phyloP scores from a whole-genome alignment of 2,113 vertebrate species.

The Engystomops pustulosus region DNA sequence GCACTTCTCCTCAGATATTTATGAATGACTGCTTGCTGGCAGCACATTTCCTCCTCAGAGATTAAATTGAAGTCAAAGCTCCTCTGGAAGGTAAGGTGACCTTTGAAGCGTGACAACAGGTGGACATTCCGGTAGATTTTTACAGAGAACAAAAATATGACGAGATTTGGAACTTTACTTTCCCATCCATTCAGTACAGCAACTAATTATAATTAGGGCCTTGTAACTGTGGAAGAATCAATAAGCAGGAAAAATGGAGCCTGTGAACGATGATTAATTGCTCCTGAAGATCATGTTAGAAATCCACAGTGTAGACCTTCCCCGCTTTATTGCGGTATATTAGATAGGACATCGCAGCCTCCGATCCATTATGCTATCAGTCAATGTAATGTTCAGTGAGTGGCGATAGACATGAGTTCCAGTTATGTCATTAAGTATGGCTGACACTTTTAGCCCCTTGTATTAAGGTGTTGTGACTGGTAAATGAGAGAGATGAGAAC shows the following conservation, averaged over 20 bases:
- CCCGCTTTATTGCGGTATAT: conserved; percentile 49
- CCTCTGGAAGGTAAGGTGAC: conserved; percentile 43
- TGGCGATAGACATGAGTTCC: conserved; percentile 18
- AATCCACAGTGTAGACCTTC: conserved; percentile 48
- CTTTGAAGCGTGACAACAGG: conserved; percentile 39
- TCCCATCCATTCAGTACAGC: conserved; percentile 30
- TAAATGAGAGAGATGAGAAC: conserved; percentile 37
- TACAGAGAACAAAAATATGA: conserved; percentile 30
- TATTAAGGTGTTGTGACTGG: conserved; percentile 9
- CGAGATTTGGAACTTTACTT: conserved; percentile 30
- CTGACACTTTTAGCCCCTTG: conserved; percentile 29
- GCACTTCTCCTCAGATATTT: conserved; percentile 26
- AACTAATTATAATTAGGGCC: conserved; percentile 58
- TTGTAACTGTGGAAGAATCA: conserved; percentile 53
- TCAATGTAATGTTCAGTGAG: conserved; percentile 27
- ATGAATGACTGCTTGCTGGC: conserved; percentile 50
- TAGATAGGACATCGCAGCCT: conserved; percentile 40
- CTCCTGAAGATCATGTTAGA: conserved; percentile 52
- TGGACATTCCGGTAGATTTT: conserved; percentile 17
- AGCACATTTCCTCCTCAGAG: conserved; percentile 35
- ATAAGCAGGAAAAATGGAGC: conserved; percentile 56
- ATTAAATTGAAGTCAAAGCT: conserved; percentile 44
- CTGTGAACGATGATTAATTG: conserved; percentile 58
- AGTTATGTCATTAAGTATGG: conserved; percentile 36
- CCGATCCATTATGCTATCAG: conserved; percentile 42